These are phyloP conservation scores for Polyommatus iphigenia DNA, from an alignment of 2,888 invertebrate genomes.

Conservation along the genomic window DNA sequence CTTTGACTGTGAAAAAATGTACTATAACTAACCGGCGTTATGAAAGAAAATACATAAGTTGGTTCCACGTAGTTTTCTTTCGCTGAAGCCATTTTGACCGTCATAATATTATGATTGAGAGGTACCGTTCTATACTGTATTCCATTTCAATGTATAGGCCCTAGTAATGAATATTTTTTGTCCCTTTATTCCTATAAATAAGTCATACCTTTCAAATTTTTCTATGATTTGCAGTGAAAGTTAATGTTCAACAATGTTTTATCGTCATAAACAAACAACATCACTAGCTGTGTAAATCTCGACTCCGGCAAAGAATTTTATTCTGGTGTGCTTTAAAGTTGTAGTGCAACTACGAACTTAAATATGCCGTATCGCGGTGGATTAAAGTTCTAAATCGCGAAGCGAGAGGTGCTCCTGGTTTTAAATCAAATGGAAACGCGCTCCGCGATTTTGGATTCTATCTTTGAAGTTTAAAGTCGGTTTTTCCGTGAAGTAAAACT, in stretches of 20 bases:
- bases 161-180: too few species aligned
- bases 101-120: too few species aligned
- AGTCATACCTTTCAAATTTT: too few species aligned
- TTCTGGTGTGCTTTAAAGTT: slow-evolving; percentile 44
- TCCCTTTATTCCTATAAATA: too few species aligned
- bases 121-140: too few species aligned
- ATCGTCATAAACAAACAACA: slow-evolving; percentile 38
- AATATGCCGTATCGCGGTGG: slow-evolving; percentile 41
- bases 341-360: slow-evolving; percentile 41
- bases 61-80: too few species aligned
- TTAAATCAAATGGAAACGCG: slow-evolving; percentile 32
- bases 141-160: too few species aligned
- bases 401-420: slow-evolving; percentile 29
- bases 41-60: too few species aligned
- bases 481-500: neutral
- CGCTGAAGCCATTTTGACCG: too few species aligned
- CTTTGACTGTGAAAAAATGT: too few species aligned
- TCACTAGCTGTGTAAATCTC: slow-evolving; percentile 45
- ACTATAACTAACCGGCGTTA: too few species aligned
- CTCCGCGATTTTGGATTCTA: slow-evolving; percentile 3
- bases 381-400: slow-evolving; percentile 41
- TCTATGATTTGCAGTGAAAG: neutral
- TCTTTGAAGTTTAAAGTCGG: neutral
- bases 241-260: slow-evolving; percentile 21
- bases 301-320: slow-evolving; percentile 46